Evolutionary conservation across 2,113 vertebrate genomes (phyloP).

Genomic region (Campylomormyrus numenius): DNA sequence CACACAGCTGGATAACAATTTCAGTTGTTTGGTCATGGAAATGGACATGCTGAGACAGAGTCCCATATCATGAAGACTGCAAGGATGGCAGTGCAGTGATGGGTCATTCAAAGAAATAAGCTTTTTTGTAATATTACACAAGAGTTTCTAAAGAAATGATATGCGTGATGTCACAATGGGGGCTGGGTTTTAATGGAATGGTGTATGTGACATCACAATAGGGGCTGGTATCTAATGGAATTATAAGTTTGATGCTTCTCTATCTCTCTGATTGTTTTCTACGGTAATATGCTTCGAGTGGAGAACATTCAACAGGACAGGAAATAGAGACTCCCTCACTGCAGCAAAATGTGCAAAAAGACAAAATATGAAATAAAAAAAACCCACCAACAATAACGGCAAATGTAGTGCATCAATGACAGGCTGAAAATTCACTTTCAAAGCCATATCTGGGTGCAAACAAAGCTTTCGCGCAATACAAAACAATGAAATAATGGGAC

Average conservation of each 20-base stretch:
- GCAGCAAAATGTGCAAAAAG: background rate
- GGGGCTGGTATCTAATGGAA: background rate
- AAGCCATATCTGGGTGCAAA: background rate
- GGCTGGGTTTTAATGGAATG: background rate
- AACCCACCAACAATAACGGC: background rate
- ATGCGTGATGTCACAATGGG: background rate
- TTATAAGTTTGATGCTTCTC: background rate
- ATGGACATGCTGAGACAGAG: background rate
- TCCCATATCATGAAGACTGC: background rate
- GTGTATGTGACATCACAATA: background rate
- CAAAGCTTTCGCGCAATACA: background rate
- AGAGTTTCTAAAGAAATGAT: background rate
- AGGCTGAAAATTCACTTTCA: background rate
- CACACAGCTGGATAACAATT: background rate
- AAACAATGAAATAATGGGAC: background rate
- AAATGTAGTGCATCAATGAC: background rate
- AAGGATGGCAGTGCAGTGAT: background rate
- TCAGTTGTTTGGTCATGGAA: background rate
- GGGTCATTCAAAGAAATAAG: background rate
- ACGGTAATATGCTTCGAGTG: background rate
- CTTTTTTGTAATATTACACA: background rate
- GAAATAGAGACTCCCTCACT: background rate
- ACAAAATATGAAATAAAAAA: background rate
- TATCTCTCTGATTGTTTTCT: background rate
- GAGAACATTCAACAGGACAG: background rate